Percentiles rank a stretch among this genome's conserved stretches.
Conservation (phyloP, 2,888 invertebrate species). For the Torymus tubicola region DNA sequence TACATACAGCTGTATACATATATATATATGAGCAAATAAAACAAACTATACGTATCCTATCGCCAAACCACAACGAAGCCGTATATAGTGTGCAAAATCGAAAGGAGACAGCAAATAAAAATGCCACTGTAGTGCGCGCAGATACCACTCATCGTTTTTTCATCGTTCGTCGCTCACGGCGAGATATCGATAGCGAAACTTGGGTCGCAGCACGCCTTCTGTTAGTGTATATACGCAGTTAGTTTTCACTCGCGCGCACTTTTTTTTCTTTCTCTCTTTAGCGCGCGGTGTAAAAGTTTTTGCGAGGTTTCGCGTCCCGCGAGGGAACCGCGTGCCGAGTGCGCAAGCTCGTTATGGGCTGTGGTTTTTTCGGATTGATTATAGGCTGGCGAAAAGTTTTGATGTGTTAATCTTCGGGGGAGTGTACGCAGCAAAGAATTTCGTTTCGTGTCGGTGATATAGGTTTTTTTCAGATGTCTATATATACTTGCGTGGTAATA, state of each 20-base stretch:
- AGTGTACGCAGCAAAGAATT: no score
- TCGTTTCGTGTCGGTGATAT: no score
- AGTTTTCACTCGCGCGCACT: slow-evolving; percentile 10
- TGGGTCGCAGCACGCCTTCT: background rate
- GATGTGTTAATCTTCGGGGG: no score
- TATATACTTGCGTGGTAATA: no score
- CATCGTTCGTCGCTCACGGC: slow-evolving; percentile 18
- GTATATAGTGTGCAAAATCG: background rate
- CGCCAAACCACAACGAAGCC: no score
- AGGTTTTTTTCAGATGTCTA: no score
- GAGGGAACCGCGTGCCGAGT: background rate
- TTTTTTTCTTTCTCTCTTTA: background rate
- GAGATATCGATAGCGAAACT: slow-evolving; percentile 36
- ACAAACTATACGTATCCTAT: no score
- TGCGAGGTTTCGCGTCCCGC: background rate
- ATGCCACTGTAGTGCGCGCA: background rate
- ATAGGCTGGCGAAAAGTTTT: no score
- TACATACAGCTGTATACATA: no score
- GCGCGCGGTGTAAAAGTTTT: background rate
- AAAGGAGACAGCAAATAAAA: background rate
- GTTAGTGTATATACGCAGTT: no score
- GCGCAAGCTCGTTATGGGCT: background rate
- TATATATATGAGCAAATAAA: no score
- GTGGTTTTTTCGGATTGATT: background rate
- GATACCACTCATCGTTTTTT: background rate